Conservation (phyloP, 2,797 vertebrate genomes). For the Trachurus trachurus region DNA sequence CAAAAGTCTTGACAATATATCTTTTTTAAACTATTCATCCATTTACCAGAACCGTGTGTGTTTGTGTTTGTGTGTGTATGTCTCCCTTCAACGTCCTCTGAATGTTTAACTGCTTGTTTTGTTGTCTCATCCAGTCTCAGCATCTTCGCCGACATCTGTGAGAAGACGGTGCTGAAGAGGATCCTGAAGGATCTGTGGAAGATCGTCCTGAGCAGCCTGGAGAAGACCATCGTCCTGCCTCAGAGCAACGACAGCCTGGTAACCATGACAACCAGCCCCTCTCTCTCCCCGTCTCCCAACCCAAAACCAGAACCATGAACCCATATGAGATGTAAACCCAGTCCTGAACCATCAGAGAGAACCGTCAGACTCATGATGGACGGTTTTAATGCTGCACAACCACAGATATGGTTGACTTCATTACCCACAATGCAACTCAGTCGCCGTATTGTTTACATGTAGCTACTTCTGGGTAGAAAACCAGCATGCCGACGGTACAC, state of each 20-base stretch:
- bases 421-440: background rate
- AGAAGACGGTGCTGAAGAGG: slow-evolving; percentile 96
- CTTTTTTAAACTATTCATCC: no score
- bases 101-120: background rate
- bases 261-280: background rate
- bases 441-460: no score
- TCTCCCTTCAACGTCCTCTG: no score
- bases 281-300: background rate
- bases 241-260: slow-evolving; percentile 95
- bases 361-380: background rate
- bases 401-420: background rate
- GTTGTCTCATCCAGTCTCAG: slow-evolving; percentile 87
- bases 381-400: background rate
- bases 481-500: no score
- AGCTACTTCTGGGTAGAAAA: no score
- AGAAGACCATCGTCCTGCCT: slow-evolving; percentile 93
- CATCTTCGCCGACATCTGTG: slow-evolving; percentile 94
- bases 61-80: no score
- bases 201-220: slow-evolving; percentile 95
- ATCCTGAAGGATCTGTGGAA: slow-evolving; percentile 98
- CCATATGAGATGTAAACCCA: no score
- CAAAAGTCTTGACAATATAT: no score
- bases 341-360: no score
- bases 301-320: background rate
- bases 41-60: no score